These are phyloP conservation scores for Lordiphosa fenestrarum DNA, from an alignment of 2,888 invertebrate genomes.

Conservation along the genomic window DNA sequence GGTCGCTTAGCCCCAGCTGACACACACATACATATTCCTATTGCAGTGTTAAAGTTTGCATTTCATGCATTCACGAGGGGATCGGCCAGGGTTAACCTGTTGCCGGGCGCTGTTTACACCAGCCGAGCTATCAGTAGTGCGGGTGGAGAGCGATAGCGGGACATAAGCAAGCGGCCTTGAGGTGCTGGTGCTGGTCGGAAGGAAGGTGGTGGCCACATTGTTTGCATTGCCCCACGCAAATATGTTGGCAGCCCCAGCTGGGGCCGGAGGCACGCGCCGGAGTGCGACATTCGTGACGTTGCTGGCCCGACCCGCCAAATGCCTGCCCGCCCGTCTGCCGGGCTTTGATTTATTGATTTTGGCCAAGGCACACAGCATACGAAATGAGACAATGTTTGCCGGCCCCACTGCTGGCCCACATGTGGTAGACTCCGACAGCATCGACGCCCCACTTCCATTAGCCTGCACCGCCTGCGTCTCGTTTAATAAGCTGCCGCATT, in stretches of 20 bases:
- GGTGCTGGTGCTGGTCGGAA: not conserved
- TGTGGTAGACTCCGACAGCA: constrained; percentile 30
- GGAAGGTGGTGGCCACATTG: constrained; percentile 37
- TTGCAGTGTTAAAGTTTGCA: constrained; percentile 40
- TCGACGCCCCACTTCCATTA: constrained; percentile 43
- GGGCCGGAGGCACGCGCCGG: constrained; percentile 53
- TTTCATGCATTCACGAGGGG: constrained; percentile 23
- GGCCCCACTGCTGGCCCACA: constrained; percentile 37
- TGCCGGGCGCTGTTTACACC: constrained; percentile 34
- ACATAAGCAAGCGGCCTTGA: constrained; percentile 46
- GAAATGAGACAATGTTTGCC: constrained; percentile 73
- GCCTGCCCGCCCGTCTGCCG: constrained; percentile 21
- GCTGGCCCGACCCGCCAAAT: constrained; percentile 37
- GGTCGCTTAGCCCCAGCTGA: constrained; percentile 22
- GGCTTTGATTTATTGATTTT: constrained; percentile 76
- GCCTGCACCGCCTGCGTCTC: constrained; percentile 26
- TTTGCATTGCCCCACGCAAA: constrained; percentile 69
- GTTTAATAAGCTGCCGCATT: constrained; percentile 60
- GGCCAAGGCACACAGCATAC: constrained; percentile 63
- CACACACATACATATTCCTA: constrained; percentile 9
- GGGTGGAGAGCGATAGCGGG: constrained; percentile 24
- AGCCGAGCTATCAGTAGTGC: constrained; percentile 33
- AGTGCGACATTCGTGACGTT: constrained; percentile 58
- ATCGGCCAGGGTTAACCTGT: constrained; percentile 35
- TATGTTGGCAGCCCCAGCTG: constrained; percentile 48